Evolutionary conservation across 2,113 vertebrate genomes (phyloP).

Genomic region (Numida meleagris): DNA sequence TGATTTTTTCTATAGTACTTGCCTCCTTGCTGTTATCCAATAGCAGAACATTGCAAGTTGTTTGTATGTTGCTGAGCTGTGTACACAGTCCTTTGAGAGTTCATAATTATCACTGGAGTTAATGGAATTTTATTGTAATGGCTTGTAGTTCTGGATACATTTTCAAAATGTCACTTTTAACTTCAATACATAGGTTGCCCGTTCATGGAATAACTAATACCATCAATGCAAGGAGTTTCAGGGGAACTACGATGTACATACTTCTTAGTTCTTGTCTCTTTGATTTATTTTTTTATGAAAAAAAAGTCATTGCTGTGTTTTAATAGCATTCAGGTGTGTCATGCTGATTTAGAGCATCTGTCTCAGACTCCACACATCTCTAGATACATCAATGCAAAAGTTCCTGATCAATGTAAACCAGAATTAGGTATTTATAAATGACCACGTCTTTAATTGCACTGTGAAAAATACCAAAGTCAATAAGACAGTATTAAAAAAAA

Average conservation of each 20-base stretch:
- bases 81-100: not conserved
- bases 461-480: not conserved
- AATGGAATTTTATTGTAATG: not conserved
- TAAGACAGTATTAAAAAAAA: not conserved
- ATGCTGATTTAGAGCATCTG: not conserved
- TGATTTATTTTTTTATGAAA: not conserved
- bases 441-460: not conserved
- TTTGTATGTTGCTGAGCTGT: not conserved
- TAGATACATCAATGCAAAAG: not conserved
- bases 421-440: not conserved
- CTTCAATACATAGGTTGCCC: not conserved
- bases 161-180: not conserved
- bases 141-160: not conserved
- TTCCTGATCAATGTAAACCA: not conserved
- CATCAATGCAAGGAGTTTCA: not conserved
- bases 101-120: not conserved
- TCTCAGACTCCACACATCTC: accelerated
- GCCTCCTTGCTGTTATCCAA: accelerated
- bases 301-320: not conserved
- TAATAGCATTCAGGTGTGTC: not conserved
- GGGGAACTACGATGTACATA: not conserved
- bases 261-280: too few species aligned
- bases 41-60: accelerated
- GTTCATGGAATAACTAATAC: not conserved
- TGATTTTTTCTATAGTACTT: not conserved